Evolutionary conservation across 2,888 invertebrate genomes (phyloP).

Genomic region (Zelleria hepariella): DNA sequence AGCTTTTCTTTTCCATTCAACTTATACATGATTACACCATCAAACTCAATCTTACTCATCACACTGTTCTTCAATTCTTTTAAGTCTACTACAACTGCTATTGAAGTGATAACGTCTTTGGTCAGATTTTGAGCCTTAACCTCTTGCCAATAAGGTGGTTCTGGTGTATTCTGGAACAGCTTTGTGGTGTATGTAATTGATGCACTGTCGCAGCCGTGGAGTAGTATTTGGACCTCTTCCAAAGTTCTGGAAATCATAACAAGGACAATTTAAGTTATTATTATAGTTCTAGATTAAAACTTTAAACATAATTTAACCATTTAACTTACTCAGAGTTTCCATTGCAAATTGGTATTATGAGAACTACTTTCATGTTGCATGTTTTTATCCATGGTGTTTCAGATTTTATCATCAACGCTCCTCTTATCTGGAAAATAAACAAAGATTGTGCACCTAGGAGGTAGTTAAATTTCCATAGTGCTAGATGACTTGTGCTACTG

Average conservation of each 20-base stretch:
- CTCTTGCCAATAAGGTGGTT: constrained; percentile 37
- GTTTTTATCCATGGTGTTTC: constrained; percentile 34
- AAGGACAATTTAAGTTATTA: neutral
- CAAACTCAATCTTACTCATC: constrained; percentile 33
- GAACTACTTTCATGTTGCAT: constrained; percentile 43
- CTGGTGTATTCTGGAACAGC: constrained; percentile 26
- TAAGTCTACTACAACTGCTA: constrained; percentile 32
- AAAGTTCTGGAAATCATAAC: constrained; percentile 32
- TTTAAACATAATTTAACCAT: too few relatives aligned
- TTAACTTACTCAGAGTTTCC: constrained; percentile 42
- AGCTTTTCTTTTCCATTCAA: constrained; percentile 26
- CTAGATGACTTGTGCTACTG: too few relatives aligned
- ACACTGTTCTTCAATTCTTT: constrained; percentile 33
- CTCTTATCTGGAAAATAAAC: constrained; percentile 30
- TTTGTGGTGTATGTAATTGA: constrained; percentile 42
- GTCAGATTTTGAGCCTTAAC: constrained; percentile 18
- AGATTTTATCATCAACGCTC: constrained; percentile 27
- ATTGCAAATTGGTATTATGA: constrained; percentile 31
- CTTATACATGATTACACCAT: constrained; percentile 34
- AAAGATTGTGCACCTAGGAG: too few relatives aligned
- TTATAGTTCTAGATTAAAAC: too few relatives aligned
- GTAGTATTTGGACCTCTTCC: constrained; percentile 33
- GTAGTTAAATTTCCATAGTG: too few relatives aligned
- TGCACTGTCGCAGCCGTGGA: constrained; percentile 25
- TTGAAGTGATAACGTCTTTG: constrained; percentile 11